A percentile compares a stretch with the other conserved stretches of the same genome.
Conservation (phyloP, 1,140 invertebrate species). For the Carcinoscorpius rotundicauda region DNA sequence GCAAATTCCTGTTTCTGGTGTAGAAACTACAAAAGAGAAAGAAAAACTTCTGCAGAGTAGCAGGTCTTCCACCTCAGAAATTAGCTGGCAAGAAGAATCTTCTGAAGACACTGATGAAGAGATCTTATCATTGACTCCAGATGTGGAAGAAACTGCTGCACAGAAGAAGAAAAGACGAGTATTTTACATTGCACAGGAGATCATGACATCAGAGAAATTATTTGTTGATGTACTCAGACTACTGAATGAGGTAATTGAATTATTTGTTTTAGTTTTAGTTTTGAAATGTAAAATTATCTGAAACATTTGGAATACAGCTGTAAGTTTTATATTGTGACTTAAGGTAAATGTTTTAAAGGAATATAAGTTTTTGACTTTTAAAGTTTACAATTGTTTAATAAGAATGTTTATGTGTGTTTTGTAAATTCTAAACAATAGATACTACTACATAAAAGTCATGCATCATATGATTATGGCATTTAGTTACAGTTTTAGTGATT, state of each 20-base stretch:
- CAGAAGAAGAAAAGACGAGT: constrained; percentile 29
- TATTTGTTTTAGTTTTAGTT: background rate
- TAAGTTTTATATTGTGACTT: background rate
- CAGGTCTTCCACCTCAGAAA: constrained; percentile 17
- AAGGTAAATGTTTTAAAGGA: background rate
- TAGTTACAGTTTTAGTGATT: too few relatives aligned
- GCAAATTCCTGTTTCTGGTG: background rate
- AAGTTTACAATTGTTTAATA: too few relatives aligned
- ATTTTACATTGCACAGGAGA: constrained; percentile 48
- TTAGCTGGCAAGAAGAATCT: constrained; percentile 19
- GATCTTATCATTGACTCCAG: background rate
- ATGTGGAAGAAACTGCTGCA: background rate
- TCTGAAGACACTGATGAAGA: constrained; percentile 22
- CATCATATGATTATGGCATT: too few relatives aligned
- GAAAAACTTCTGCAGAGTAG: constrained; percentile 1
- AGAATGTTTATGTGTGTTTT: too few relatives aligned
- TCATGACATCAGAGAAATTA: constrained; percentile 52
- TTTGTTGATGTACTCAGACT: constrained; percentile 55
- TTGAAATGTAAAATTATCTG: background rate
- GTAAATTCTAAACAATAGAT: too few relatives aligned
- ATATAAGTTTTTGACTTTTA: too few relatives aligned
- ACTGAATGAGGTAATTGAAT: constrained; percentile 43
- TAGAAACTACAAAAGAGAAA: background rate
- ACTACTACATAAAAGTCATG: too few relatives aligned
- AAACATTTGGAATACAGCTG: background rate